Evolutionary conservation across 2,797 vertebrate species (phyloP).

Genomic region (Euphonia xanthogaster): DNA sequence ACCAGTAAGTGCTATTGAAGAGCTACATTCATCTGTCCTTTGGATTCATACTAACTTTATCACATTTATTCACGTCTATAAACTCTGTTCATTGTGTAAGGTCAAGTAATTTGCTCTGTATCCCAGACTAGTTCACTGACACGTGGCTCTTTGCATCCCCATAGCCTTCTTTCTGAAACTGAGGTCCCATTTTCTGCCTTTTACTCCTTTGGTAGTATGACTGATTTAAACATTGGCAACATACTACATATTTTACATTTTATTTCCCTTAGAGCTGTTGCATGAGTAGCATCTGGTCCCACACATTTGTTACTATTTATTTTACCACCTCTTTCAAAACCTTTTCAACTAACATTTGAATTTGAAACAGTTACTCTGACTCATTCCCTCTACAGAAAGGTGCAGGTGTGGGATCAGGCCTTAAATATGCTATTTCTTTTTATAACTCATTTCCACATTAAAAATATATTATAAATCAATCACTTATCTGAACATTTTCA

Average conservation of each 20-base stretch:
- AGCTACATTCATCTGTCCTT: neutral
- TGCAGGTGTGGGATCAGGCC: slow-evolving; percentile 18
- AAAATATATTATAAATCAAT: slow-evolving; percentile 31
- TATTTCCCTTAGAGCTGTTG: neutral
- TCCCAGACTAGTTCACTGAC: neutral
- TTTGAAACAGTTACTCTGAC: slow-evolving; percentile 41
- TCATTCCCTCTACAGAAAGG: neutral
- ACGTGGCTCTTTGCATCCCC: neutral
- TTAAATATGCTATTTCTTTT: slow-evolving; percentile 39
- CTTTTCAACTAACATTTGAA: slow-evolving; percentile 34
- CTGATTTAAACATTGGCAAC: slow-evolving; percentile 10
- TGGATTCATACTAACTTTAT: neutral
- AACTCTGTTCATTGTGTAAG: neutral
- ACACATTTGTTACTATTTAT: slow-evolving; percentile 58
- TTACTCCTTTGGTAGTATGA: neutral
- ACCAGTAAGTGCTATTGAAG: neutral
- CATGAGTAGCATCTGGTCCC: slow-evolving; percentile 27
- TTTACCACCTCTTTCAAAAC: slow-evolving; percentile 42
- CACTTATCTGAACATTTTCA: neutral
- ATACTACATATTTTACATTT: neutral
- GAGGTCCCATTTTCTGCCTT: neutral
- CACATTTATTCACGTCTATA: neutral
- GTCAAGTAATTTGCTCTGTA: neutral
- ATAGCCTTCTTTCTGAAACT: neutral
- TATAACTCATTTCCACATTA: slow-evolving; percentile 18